Evolutionary conservation across 2,888 invertebrate genomes (phyloP).

Genomic region (Molorchus minor): DNA sequence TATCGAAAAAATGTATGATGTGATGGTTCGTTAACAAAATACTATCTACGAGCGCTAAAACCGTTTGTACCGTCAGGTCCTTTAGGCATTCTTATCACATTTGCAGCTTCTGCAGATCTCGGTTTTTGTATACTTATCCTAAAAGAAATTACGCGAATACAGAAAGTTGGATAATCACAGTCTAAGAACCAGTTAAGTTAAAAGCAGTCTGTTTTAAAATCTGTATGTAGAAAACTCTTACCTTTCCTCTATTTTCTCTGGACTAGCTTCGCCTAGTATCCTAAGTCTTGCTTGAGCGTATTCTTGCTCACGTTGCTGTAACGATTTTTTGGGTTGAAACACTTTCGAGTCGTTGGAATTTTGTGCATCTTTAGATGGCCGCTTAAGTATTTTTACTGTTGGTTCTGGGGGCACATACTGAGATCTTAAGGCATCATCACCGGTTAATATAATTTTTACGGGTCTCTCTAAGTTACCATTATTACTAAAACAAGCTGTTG

Average conservation of each 20-base stretch:
- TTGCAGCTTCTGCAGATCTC: slow-evolving; percentile 50
- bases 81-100: slow-evolving; percentile 76
- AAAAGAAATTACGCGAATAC: slow-evolving; percentile 16
- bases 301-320: slow-evolving; percentile 91
- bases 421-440: slow-evolving; percentile 81
- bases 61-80: slow-evolving; percentile 83
- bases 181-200: neutral
- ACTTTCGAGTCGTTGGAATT: slow-evolving; percentile 72
- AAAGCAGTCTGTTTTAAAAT: neutral
- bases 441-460: slow-evolving; percentile 77
- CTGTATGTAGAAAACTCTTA: slow-evolving; percentile 50
- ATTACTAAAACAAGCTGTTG: slow-evolving; percentile 52
- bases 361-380: slow-evolving; percentile 67
- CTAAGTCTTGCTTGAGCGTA: slow-evolving; percentile 91
- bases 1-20: too few relatives aligned
- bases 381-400: slow-evolving; percentile 84
- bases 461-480: slow-evolving; percentile 64
- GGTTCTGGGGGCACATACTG: slow-evolving; percentile 83
- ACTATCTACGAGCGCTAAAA: slow-evolving; percentile 75
- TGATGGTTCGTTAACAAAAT: slow-evolving; percentile 38
- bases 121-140: slow-evolving; percentile 58
- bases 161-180: slow-evolving; percentile 1
- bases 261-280: slow-evolving; percentile 88
- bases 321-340: slow-evolving; percentile 80
- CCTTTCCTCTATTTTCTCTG: slow-evolving; percentile 77